Evolutionary conservation across 2,113 vertebrate genomes (phyloP), one percentile per base, ranked within the genome.

Genomic region (Talpa occidentalis): DNA sequence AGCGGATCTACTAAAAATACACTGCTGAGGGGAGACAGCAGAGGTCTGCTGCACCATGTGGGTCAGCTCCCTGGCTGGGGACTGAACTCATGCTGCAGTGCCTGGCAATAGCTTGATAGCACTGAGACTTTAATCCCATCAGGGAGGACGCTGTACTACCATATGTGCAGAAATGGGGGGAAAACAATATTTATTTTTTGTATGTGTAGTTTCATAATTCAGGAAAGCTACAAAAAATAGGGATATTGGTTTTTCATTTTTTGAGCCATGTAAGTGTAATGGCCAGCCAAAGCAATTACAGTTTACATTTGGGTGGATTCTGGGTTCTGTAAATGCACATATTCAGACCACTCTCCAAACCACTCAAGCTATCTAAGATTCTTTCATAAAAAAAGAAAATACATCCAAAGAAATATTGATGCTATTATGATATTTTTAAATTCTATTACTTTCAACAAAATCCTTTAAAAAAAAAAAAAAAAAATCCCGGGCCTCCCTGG

Each of bases 361-460:
- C 62, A 70, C 12, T 44, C 49, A 85, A 73, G 52, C 28, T 80
- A 79, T 37, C 69, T 37, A 54, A 60, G 15, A 77, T 88, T 93
- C 37, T n/a, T n/a, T n/a, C n/a, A n/a, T n/a, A n/a, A 42, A 4
- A 54, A 12, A 49, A 67, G 32, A 80, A 47, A 32, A 47, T 74
- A 87, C 76, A 70, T 28, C 40, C 52, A 56, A 12, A 35, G 32
- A 66, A 35, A 30, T 37, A 64, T 52, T 30, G 1, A 66, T 37
- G 81, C 9, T 22, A 88, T 70, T 64, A 77, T 89, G 54, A 35
- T 67, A 64, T 21, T 90, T 87, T 49, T 15, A 32, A 83, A 85
- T 81, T 77, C 49, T 69, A 30, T 44, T 91, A 74, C 60, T 74
- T 85, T 94, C 5, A 54, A 52, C 73, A 91, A 47, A 60, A 92